Evolutionary conservation across 2,888 invertebrate genomes (phyloP), one percentile per base, ranked within the genome.

Genomic region (Cataglyphis albicans): DNA sequence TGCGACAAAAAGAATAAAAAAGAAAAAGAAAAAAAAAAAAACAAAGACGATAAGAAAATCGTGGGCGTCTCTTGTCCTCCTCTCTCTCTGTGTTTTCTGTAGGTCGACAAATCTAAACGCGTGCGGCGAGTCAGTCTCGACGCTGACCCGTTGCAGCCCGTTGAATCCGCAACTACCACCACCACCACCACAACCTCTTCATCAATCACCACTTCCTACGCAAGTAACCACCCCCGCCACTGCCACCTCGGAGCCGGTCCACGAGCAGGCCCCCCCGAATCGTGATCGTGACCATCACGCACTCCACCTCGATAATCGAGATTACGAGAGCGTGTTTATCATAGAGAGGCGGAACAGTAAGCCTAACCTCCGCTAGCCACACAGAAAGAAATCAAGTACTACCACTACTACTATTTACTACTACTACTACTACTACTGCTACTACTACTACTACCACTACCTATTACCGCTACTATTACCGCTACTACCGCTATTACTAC

Each of bases 301-400:
- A 88, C 94, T 94, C 86, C 94, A 94, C 92, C 94, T 94, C 92
- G 94, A 94, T 92, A 94, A 96, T 95, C 96, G 96, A 96, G 96
- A 96, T 96, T 96, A 96, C 96, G 96, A 96, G 96, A 96, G 96
- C 95, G 96, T 96, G 95, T 96, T 96, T 96, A 96, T 96, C 95
- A 96, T 96, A 92, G 94, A 94, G 93, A 94, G 94, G 94, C 94
- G 94, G 94, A 94, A 94, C 94, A 94, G 94, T 94, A 94, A 94
- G 94, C 94, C 94, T 91, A 94, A 94, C 89, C 94, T 94, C 93
- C 94, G 94, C 93, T 94, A 94, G 91, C 92, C 91, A 92, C 92
- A 91, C 91, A 86, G 88, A 89, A 87, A 90, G 63, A 84, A 82
- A 82, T 81, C 78, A 88, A 86, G 85, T 87, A 78, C 88, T 90